Evolutionary conservation across 2,113 vertebrate genomes (phyloP).

Genomic region (Psilopogon haemacephalus): DNA sequence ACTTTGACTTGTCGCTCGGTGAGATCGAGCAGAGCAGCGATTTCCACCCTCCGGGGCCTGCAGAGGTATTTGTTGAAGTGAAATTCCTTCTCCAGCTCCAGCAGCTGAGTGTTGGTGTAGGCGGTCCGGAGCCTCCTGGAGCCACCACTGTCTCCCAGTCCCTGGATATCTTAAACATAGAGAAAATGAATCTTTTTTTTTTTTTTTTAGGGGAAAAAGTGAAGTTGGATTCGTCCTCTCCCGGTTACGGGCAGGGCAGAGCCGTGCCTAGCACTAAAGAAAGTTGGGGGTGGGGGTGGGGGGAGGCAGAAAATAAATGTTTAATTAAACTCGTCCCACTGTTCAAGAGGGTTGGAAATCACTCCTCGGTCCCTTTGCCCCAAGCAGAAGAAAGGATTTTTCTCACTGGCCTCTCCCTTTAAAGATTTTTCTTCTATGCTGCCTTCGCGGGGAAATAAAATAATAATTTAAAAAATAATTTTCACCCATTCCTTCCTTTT

Average conservation of each 20-base stretch:
- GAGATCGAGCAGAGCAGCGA: slow-evolving; percentile 91
- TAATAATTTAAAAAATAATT: not conserved
- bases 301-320: not conserved
- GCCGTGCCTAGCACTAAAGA: not conserved
- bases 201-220: not conserved
- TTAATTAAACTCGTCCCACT: not conserved
- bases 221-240: not conserved
- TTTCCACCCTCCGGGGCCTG: slow-evolving; percentile 91
- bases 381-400: not conserved
- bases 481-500: not conserved
- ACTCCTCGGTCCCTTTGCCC: too few relatives aligned
- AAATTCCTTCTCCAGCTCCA: slow-evolving; percentile 98
- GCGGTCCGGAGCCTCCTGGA: slow-evolving; percentile 90
- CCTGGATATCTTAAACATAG: slow-evolving; percentile 75
- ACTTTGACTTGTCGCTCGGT: slow-evolving; percentile 97
- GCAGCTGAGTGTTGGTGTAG: slow-evolving; percentile 95
- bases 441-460: not conserved
- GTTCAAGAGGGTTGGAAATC: not conserved
- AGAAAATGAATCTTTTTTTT: not conserved
- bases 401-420: not conserved
- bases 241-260: not conserved
- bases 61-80: slow-evolving; percentile 98
- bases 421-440: not conserved
- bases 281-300: not conserved
- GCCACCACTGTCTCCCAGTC: slow-evolving; percentile 80